These are phyloP conservation scores for Siniperca obscura DNA, from an alignment of 2,797 vertebrate species.

Conservation along the genomic window DNA sequence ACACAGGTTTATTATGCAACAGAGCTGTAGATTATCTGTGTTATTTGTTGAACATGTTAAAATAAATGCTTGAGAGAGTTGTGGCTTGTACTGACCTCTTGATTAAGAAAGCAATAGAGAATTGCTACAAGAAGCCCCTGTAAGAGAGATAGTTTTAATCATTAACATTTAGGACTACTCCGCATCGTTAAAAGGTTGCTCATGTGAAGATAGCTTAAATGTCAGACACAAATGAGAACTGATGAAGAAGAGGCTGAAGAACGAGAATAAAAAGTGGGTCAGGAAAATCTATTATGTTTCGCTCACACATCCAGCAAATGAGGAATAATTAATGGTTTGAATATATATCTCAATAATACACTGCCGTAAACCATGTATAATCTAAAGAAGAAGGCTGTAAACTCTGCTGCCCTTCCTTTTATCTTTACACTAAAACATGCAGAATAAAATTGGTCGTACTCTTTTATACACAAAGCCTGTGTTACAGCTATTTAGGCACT, in stretches of 20 bases:
- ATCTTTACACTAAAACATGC: conserved; percentile 4
- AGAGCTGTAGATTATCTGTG: conserved; percentile 12
- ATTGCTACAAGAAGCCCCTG: conserved; percentile 86
- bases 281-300: neutral
- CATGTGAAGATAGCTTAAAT: conserved; percentile 20
- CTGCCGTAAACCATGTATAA: neutral
- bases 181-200: neutral
- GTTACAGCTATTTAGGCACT: neutral
- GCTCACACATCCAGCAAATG: neutral
- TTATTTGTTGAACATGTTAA: conserved; percentile 21
- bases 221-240: conserved; percentile 22
- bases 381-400: neutral
- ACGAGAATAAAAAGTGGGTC: neutral
- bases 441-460: neutral
- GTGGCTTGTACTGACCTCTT: conserved; percentile 82
- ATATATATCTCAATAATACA: conserved; percentile 10
- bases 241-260: neutral
- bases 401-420: neutral
- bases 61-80: conserved; percentile 8
- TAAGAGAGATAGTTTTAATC: conserved; percentile 48
- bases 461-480: conserved; percentile 11
- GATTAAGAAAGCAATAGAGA: conserved; percentile 88
- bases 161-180: conserved; percentile 15
- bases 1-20: conserved; percentile 2
- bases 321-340: conserved; percentile 3